Conservation (phyloP, 2,888 invertebrate genomes). For the Augochlorella aurata region DNA sequence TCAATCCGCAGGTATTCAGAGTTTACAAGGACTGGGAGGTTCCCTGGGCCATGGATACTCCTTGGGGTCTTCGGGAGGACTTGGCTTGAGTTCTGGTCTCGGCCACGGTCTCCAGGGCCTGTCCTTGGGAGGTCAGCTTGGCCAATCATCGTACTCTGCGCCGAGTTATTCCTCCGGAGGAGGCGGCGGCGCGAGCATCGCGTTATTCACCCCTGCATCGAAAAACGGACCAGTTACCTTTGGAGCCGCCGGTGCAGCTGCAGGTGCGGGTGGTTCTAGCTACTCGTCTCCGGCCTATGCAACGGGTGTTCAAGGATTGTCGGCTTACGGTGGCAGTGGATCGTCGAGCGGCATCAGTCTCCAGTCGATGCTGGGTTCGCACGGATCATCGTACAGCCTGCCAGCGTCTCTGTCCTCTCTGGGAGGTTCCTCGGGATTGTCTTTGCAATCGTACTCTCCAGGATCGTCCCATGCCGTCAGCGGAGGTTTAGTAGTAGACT, state of each 20-base stretch:
- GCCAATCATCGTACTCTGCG: constrained; percentile 62
- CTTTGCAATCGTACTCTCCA: constrained; percentile 52
- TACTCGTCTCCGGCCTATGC: constrained; percentile 68
- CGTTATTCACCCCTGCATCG: constrained; percentile 61
- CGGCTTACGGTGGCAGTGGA: constrained; percentile 67
- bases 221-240: constrained; percentile 79
- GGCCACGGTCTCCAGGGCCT: constrained; percentile 60
- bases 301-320: constrained; percentile 70
- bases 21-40: constrained; percentile 58
- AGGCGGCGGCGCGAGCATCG: constrained; percentile 49
- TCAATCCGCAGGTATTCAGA: constrained; percentile 57
- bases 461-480: constrained; percentile 66
- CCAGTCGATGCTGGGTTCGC: constrained; percentile 67
- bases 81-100: constrained; percentile 55
- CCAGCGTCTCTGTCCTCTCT: constrained; percentile 59
- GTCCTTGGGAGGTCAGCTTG: constrained; percentile 57
- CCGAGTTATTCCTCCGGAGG: constrained; percentile 48
- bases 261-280: constrained; percentile 28
- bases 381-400: constrained; percentile 60
- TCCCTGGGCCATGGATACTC: constrained; percentile 62
- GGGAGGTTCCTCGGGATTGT: constrained; percentile 55
- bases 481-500: constrained; percentile 69
- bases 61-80: constrained; percentile 47
- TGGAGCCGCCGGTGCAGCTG: constrained; percentile 58
- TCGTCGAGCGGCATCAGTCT: constrained; percentile 61